Conservation (phyloP, 2,113 vertebrate species). For the Phylloscopus trochilus region DNA sequence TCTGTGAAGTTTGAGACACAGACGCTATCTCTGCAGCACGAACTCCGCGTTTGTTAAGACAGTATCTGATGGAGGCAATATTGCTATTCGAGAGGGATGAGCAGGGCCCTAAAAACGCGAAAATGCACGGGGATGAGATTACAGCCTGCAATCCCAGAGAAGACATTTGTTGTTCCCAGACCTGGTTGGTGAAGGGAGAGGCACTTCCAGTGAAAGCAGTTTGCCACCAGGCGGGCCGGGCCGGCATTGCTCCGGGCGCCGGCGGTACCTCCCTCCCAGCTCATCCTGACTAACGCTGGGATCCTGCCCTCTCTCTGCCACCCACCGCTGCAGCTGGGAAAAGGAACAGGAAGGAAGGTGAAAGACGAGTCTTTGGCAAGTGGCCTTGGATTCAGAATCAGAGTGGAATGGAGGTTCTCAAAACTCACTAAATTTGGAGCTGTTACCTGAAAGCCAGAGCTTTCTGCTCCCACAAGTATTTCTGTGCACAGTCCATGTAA, state of each 20-base stretch:
- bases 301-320: accelerated
- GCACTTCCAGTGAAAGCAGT: conserved; percentile 19
- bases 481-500: not conserved
- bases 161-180: not conserved
- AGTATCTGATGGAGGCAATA: not conserved
- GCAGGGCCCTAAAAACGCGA: not conserved
- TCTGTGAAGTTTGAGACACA: conserved; percentile 27
- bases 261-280: not conserved
- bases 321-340: not conserved
- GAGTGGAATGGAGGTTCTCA: not conserved
- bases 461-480: not conserved
- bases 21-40: not conserved
- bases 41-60: not conserved
- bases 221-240: conserved; percentile 70
- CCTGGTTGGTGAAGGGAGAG: not conserved
- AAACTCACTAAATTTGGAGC: not conserved
- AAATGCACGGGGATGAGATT: not conserved
- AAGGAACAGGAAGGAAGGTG: not conserved
- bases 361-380: not conserved
- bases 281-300: accelerated
- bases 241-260: conserved; percentile 32
- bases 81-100: not conserved
- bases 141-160: not conserved
- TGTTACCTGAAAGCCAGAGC: not conserved
- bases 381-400: not conserved